Conservation (phyloP, 2,888 invertebrate species). For the Sceliomorpha sp. region DNA sequence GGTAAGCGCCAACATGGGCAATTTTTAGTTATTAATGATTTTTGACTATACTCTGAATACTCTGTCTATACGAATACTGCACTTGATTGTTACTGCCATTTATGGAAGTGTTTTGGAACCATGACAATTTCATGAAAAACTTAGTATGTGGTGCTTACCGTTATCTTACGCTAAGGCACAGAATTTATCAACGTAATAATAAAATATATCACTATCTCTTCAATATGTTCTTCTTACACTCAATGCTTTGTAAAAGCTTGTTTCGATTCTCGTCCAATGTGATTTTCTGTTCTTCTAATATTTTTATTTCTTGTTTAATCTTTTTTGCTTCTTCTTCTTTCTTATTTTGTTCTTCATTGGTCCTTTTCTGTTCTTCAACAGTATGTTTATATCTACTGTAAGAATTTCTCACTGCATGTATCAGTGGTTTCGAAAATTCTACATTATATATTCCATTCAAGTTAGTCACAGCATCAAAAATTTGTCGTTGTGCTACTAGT, state of each 20-base stretch:
- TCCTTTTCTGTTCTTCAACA: constrained; percentile 5
- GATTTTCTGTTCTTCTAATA: no score
- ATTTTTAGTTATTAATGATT: no score
- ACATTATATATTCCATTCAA: constrained; percentile 5
- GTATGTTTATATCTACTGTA: constrained; percentile 8
- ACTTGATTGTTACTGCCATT: no score
- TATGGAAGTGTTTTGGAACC: no score
- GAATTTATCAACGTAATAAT: no score
- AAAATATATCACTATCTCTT: neutral
- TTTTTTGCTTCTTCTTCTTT: constrained; percentile 5
- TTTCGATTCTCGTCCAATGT: constrained; percentile 4
- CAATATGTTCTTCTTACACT: neutral
- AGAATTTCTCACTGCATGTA: constrained; percentile 13
- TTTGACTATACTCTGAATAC: no score
- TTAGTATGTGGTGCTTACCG: no score
- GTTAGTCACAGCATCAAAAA: constrained; percentile 14
- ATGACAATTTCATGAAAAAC: no score
- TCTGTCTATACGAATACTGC: no score
- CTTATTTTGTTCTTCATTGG: constrained; percentile 1
- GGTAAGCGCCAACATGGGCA: no score
- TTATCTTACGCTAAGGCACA: no score
- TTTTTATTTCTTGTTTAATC: constrained; percentile 7
- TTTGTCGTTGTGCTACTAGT: constrained; percentile 16
- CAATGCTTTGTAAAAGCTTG: neutral
- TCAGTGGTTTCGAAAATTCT: constrained; percentile 7